Evolutionary conservation across 2,888 invertebrate species (phyloP).

Genomic region (Danaus chrysippus): DNA sequence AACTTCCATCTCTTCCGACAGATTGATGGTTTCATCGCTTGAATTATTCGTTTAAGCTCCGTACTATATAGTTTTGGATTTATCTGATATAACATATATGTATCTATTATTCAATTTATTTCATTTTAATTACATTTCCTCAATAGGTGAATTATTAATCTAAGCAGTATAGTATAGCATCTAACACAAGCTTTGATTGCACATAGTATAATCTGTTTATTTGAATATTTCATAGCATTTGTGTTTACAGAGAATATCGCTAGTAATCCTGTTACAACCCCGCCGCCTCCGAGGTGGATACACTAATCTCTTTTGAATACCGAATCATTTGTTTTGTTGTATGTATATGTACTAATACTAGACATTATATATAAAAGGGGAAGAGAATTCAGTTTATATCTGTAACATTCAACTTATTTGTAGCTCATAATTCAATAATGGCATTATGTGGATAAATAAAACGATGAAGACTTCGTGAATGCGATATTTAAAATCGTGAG

Average conservation of each 20-base stretch:
- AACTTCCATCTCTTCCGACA: too few species aligned
- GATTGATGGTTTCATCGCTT: too few species aligned
- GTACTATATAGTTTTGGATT: too few species aligned
- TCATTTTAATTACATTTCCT: too few species aligned
- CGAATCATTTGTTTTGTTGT: constrained; percentile 46
- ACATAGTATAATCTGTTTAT: constrained; percentile 2
- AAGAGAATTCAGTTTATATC: not conserved
- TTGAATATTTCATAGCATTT: constrained; percentile 18
- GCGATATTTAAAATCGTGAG: constrained; percentile 3
- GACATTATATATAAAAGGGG: constrained; percentile 9
- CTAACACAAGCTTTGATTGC: too few species aligned
- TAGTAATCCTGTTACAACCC: constrained; percentile 40
- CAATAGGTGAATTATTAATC: too few species aligned
- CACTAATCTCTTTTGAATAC: constrained; percentile 49
- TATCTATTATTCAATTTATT: too few species aligned
- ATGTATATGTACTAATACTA: constrained; percentile 13
- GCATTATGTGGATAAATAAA: not conserved
- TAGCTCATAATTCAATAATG: not conserved
- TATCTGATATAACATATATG: too few species aligned
- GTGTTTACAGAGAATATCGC: constrained; percentile 4
- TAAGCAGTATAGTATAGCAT: too few species aligned
- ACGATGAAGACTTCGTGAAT: constrained; percentile 8
- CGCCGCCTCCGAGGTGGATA: constrained; percentile 39
- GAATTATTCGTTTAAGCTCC: too few species aligned
- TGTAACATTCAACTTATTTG: not conserved